Evolutionary conservation across 2,888 invertebrate species (phyloP).

Genomic region (Drosophila robusta): DNA sequence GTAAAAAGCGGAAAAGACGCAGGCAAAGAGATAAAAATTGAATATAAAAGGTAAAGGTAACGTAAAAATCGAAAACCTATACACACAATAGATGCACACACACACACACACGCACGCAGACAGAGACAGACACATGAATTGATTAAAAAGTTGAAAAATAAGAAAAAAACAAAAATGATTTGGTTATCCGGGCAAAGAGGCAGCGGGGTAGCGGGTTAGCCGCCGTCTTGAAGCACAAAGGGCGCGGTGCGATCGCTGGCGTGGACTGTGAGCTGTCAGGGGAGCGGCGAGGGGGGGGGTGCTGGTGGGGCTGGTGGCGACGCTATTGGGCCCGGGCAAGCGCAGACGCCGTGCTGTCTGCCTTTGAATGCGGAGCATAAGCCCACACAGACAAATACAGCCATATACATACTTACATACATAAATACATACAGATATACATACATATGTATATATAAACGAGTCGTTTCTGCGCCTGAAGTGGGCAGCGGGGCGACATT

Average conservation of each 20-base stretch:
- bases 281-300: slow-evolving; percentile 5
- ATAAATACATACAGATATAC: not conserved
- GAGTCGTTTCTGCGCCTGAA: slow-evolving; percentile 5
- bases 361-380: slow-evolving; percentile 72
- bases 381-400: slow-evolving; percentile 58
- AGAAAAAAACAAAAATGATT: slow-evolving; percentile 49
- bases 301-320: not conserved
- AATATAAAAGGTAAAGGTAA: slow-evolving; percentile 76
- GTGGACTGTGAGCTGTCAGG: slow-evolving; percentile 14
- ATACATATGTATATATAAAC: slow-evolving; percentile 6
- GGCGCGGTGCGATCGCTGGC: slow-evolving; percentile 52
- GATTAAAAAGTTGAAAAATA: slow-evolving; percentile 74
- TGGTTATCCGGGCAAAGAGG: slow-evolving; percentile 32
- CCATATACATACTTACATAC: slow-evolving; percentile 17
- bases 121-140: slow-evolving; percentile 67
- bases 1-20: slow-evolving; percentile 74
- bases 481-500: slow-evolving; percentile 19
- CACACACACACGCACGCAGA: slow-evolving; percentile 36
- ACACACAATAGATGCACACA: slow-evolving; percentile 73
- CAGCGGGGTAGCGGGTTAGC: slow-evolving; percentile 5
- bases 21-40: slow-evolving; percentile 80
- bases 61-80: slow-evolving; percentile 78
- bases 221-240: slow-evolving; percentile 55
- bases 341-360: slow-evolving; percentile 77
- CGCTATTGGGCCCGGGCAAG: slow-evolving; percentile 34